Percentiles rank a stretch among this genome's conserved stretches.
Evolutionary conservation across 2,888 invertebrate genomes (phyloP).

Genomic region (Cybosia mesomella): DNA sequence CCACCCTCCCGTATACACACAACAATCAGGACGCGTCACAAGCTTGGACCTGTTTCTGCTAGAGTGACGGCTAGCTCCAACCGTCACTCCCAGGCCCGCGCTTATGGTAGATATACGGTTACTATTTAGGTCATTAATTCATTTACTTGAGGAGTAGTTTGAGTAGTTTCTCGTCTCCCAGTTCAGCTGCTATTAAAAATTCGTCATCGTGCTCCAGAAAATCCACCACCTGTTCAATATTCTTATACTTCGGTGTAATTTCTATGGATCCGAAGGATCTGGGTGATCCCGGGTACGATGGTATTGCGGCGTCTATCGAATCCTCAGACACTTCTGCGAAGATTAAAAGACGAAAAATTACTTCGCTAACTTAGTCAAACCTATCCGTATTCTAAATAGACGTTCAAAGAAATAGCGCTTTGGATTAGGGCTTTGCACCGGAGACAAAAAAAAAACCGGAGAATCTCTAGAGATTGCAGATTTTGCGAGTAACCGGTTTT

Average conservation of each 20-base stretch:
- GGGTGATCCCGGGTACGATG: conserved; percentile 65
- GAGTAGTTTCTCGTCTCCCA: conserved; percentile 61
- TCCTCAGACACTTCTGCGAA: conserved; percentile 65
- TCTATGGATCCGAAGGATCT: conserved; percentile 39
- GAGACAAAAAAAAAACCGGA: no score
- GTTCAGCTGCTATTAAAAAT: conserved; percentile 72
- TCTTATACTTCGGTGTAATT: conserved; percentile 5
- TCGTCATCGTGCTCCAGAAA: conserved; percentile 68
- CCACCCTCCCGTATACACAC: no score
- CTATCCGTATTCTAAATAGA: no score
- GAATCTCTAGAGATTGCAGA: no score
- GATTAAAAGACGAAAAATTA: conserved; percentile 41
- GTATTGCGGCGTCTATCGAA: conserved; percentile 62
- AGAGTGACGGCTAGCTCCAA: no score
- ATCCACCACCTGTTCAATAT: conserved; percentile 58
- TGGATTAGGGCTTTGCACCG: no score
- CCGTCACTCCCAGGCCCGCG: no score
- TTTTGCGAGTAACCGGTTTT: no score
- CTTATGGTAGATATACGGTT: no score
- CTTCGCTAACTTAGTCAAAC: not conserved
- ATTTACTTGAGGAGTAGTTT: conserved; percentile 63
- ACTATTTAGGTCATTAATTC: not conserved
- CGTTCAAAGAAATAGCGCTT: no score
- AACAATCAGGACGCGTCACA: no score
- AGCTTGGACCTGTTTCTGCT: no score